Evolutionary conservation across 2,888 invertebrate species (phyloP).

Genomic region (Tholera decimalis): DNA sequence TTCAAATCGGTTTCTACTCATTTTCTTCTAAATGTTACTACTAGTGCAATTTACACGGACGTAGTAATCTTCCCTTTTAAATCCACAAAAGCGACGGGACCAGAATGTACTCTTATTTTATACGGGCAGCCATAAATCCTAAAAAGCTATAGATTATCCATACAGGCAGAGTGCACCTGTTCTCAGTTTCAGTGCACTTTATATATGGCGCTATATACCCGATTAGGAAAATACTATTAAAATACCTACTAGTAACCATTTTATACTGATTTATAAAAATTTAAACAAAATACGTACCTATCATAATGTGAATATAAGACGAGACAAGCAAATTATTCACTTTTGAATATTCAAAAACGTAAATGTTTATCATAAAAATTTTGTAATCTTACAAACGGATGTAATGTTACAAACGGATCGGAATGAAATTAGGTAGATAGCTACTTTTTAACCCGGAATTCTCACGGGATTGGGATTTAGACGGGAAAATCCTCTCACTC

Average conservation of each 20-base stretch:
- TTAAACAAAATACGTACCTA: neutral
- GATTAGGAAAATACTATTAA: constrained; percentile 56
- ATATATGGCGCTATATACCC: constrained; percentile 53
- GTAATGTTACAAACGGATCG: no score
- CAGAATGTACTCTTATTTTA: constrained; percentile 60
- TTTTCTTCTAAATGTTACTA: constrained; percentile 17
- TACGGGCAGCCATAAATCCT: constrained; percentile 61
- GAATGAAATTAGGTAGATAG: no score
- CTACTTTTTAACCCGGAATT: no score
- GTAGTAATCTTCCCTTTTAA: constrained; percentile 50
- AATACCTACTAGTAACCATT: constrained; percentile 22
- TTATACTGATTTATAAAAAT: constrained; percentile 31
- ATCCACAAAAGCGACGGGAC: constrained; percentile 54
- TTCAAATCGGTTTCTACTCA: constrained; percentile 22
- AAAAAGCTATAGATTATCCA: constrained; percentile 66
- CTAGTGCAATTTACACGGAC: constrained; percentile 28
- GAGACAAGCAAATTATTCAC: neutral
- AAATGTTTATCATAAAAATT: no score
- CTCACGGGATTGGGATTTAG: no score
- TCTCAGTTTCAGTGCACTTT: constrained; percentile 60
- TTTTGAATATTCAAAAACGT: neutral
- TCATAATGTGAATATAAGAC: no score
- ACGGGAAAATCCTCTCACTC: no score
- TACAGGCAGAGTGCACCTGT: constrained; percentile 64
- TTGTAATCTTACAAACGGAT: no score